Conservation (phyloP, 1,140 invertebrate species). For the Vollenhovia emeryi region DNA sequence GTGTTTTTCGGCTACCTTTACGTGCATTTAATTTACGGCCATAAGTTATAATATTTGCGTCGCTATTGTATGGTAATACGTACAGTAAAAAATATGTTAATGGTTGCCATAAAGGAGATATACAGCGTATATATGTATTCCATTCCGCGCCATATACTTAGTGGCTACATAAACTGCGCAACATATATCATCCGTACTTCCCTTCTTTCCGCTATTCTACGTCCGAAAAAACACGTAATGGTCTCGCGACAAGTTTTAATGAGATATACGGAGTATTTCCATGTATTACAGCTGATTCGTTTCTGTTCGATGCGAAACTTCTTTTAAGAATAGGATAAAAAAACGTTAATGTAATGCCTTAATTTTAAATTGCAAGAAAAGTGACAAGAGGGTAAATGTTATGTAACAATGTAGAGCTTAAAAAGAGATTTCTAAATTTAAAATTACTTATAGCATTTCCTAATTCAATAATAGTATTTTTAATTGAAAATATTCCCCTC, state of each 20-base stretch:
- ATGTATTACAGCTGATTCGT: slow-evolving; percentile 1
- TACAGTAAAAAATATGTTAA: slow-evolving; percentile 84
- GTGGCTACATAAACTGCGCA: slow-evolving; percentile 77
- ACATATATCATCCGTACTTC: slow-evolving; percentile 23
- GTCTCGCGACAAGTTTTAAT: slow-evolving; percentile 52
- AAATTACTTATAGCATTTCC: not conserved
- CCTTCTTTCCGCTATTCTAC: slow-evolving; percentile 14
- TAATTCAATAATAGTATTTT: not conserved
- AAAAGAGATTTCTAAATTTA: not conserved
- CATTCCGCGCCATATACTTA: slow-evolving; percentile 82
- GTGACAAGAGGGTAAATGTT: not conserved
- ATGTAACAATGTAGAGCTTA: not conserved
- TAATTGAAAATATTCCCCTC: not conserved
- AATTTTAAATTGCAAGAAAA: not conserved
- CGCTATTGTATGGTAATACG: slow-evolving; percentile 85
- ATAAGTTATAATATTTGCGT: slow-evolving; percentile 85
- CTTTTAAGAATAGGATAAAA: not conserved
- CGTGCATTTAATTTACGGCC: slow-evolving; percentile 80
- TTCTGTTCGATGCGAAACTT: not conserved
- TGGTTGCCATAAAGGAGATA: slow-evolving; percentile 85
- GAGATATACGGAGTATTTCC: slow-evolving; percentile 38
- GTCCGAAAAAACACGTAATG: slow-evolving; percentile 47
- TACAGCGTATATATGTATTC: slow-evolving; percentile 81
- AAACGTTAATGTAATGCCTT: not conserved
- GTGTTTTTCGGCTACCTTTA: slow-evolving; percentile 32